These are phyloP conservation scores for Myotis davidii DNA, from an alignment of 2,113 vertebrate genomes.

Conservation along the genomic window DNA sequence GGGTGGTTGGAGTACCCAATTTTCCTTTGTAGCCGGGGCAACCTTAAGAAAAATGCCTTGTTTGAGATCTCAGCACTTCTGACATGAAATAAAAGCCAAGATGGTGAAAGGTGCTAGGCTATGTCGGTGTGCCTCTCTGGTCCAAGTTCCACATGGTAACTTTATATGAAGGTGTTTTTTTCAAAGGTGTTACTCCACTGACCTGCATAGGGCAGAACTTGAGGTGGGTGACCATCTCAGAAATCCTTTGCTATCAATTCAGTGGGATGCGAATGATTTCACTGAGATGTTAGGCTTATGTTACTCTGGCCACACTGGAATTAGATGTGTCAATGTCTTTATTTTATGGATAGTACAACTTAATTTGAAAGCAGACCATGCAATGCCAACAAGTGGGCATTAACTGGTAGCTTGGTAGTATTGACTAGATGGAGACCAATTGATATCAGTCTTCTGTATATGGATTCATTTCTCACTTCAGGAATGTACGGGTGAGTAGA, in stretches of 20 bases:
- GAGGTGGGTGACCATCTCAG: background rate
- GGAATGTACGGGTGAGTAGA: background rate
- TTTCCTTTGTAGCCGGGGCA: background rate
- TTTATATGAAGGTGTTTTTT: background rate
- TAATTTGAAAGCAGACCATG: background rate
- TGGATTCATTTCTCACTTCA: background rate
- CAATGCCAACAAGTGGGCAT: background rate
- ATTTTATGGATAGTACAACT: background rate
- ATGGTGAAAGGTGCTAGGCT: background rate
- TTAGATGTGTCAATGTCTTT: background rate
- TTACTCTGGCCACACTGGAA: background rate
- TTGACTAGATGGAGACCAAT: background rate
- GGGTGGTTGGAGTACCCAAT: background rate
- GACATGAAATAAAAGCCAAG: background rate
- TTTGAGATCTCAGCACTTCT: background rate
- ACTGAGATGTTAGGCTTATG: background rate
- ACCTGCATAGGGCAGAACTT: background rate
- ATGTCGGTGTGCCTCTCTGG: background rate
- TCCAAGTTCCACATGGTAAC: background rate
- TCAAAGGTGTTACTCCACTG: background rate
- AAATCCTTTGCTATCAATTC: background rate
- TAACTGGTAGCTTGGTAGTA: background rate
- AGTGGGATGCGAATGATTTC: background rate
- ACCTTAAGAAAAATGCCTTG: background rate
- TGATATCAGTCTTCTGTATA: no score